A percentile compares a stretch with the other conserved stretches of the same genome.
Evolutionary conservation across 1,140 invertebrate species (phyloP).

Genomic region (Trachymyrmex septentrionalis): DNA sequence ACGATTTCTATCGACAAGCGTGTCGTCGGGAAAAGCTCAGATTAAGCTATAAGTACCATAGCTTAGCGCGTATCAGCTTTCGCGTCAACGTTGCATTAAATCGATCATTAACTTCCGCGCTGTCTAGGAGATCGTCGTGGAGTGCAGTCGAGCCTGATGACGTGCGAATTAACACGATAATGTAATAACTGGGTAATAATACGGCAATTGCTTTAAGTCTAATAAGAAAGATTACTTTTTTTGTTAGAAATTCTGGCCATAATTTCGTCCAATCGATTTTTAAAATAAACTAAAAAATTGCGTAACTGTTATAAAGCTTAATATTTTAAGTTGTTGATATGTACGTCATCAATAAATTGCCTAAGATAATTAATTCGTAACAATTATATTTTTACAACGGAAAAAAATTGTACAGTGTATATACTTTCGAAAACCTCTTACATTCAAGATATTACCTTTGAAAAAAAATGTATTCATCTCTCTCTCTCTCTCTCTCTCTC

Average conservation of each 20-base stretch:
- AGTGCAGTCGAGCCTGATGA: constrained; percentile 56
- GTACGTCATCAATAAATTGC: too few species aligned
- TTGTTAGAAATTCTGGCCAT: neutral
- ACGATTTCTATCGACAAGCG: constrained; percentile 68
- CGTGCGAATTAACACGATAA: constrained; percentile 62
- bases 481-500: too few species aligned
- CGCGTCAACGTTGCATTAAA: constrained; percentile 69
- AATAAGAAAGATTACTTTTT: constrained; percentile 19
- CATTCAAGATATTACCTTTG: too few species aligned
- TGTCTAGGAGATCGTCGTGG: constrained; percentile 39
- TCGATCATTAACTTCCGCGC: constrained; percentile 72
- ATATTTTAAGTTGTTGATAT: neutral
- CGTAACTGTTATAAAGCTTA: neutral
- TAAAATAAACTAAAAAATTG: neutral
- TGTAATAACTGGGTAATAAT: constrained; percentile 56
- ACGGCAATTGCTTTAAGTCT: constrained; percentile 49
- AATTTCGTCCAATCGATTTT: neutral
- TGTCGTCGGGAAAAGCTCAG: constrained; percentile 71
- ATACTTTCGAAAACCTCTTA: too few species aligned
- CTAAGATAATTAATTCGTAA: too few species aligned
- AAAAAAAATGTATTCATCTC: too few species aligned
- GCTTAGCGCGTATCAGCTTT: constrained; percentile 71
- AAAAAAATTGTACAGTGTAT: too few species aligned
- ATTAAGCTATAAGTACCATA: constrained; percentile 71
- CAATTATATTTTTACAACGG: too few species aligned